Conservation (phyloP, 2,113 vertebrate genomes). For the Emydocephalus ijimae region DNA sequence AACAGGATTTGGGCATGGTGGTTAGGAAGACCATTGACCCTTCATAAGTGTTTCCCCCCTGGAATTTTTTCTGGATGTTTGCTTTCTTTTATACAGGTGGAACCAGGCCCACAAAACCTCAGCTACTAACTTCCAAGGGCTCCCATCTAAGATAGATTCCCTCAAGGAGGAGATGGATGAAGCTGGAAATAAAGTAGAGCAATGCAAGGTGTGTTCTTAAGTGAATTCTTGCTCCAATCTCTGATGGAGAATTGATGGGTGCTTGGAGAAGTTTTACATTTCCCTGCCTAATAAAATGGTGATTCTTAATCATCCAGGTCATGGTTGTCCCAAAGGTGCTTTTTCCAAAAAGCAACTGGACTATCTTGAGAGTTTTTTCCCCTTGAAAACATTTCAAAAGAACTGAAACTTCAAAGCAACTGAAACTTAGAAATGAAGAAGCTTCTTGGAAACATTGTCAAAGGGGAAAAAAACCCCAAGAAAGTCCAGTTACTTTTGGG, state of each 20-base stretch:
- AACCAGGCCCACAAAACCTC: conserved; percentile 98
- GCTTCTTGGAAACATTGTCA: neutral
- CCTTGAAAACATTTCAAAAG: neutral
- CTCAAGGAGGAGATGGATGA: conserved; percentile 98
- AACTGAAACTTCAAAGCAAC: neutral
- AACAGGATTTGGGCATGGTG: neutral
- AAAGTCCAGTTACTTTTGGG: neutral
- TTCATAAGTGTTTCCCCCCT: neutral
- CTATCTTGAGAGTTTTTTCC: neutral
- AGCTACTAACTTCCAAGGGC: conserved; percentile 94
- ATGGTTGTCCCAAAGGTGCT: neutral
- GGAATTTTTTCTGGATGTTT: neutral
- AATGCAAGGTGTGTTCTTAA: conserved; percentile 86
- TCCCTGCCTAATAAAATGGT: neutral
- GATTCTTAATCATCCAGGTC: neutral
- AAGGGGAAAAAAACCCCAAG: neutral
- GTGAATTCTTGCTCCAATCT: neutral
- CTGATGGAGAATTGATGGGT: neutral
- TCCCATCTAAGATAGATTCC: conserved; percentile 94
- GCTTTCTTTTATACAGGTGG: conserved; percentile 72
- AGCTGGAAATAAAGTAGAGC: conserved; percentile 96
- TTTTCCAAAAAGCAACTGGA: neutral
- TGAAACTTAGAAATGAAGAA: neutral
- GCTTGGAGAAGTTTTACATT: neutral
- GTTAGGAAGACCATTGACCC: neutral